Evolutionary conservation across 2,113 vertebrate species (phyloP).

Genomic region (Tupaia chinensis): DNA sequence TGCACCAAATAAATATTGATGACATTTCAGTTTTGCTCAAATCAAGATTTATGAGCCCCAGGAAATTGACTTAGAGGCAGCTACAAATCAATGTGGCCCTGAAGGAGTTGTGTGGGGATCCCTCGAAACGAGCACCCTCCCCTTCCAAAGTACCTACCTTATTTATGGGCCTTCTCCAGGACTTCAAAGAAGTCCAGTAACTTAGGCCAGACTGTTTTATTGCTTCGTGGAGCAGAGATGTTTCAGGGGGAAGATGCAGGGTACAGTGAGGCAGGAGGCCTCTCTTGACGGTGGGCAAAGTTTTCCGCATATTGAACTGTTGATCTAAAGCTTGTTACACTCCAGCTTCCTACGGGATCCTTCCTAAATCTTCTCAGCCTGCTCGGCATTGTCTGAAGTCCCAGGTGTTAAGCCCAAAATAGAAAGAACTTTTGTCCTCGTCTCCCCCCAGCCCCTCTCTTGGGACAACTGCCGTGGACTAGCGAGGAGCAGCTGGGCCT

Average conservation of each 20-base stretch:
- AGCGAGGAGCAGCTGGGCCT: neutral
- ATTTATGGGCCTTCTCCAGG: slow-evolving; percentile 95
- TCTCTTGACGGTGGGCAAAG: slow-evolving; percentile 80
- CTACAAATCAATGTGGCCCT: slow-evolving; percentile 94
- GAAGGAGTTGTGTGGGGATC: slow-evolving; percentile 91
- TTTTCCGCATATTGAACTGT: slow-evolving; percentile 81
- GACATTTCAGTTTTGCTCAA: slow-evolving; percentile 86
- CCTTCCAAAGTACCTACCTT: slow-evolving; percentile 95
- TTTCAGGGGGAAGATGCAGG: slow-evolving; percentile 90
- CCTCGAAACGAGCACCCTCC: slow-evolving; percentile 89
- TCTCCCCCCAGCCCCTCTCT: neutral
- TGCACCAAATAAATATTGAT: slow-evolving; percentile 85
- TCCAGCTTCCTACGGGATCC: slow-evolving; percentile 81
- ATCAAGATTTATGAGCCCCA: slow-evolving; percentile 93
- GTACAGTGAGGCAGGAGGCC: slow-evolving; percentile 77
- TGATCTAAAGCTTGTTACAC: slow-evolving; percentile 85
- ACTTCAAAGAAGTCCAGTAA: slow-evolving; percentile 97
- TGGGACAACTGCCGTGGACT: neutral
- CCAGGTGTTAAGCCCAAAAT: slow-evolving; percentile 68
- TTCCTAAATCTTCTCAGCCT: slow-evolving; percentile 85
- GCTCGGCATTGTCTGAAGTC: slow-evolving; percentile 76
- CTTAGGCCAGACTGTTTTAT: slow-evolving; percentile 96
- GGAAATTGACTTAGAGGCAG: slow-evolving; percentile 92
- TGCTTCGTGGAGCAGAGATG: slow-evolving; percentile 91
- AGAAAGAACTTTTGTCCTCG: slow-evolving; percentile 57